A percentile compares a stretch with the other conserved stretches of the same genome.
phyloP scores from a whole-genome alignment of 2,113 vertebrate genomes.

The Rynchops niger region DNA sequence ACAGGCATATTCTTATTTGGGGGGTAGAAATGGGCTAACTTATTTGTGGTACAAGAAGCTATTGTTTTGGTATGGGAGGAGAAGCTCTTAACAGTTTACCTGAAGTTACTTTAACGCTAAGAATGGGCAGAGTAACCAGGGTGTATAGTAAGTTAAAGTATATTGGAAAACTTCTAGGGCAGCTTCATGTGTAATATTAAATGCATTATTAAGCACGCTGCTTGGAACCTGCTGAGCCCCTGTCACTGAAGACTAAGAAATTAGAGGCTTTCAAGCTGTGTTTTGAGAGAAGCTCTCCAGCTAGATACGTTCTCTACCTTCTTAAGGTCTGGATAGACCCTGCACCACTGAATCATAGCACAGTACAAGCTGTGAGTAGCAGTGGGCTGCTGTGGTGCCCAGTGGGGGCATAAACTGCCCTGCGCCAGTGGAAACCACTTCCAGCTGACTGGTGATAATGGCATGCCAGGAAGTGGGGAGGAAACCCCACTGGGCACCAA shows the following conservation, averaged over 20 bases:
- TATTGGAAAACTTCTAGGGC: neutral
- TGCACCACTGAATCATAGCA: neutral
- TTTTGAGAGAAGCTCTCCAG: neutral
- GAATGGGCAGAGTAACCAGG: neutral
- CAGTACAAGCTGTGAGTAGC: neutral
- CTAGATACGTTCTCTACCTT: neutral
- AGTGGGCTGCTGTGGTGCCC: fast-evolving
- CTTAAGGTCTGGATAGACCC: neutral
- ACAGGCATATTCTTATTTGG: neutral
- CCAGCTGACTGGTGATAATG: neutral
- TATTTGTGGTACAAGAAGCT: neutral
- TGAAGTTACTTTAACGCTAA: neutral
- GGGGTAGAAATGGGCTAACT: neutral
- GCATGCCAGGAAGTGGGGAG: neutral
- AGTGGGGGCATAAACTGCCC: neutral
- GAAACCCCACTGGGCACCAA: neutral
- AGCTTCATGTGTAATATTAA: neutral
- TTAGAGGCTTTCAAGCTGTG: neutral
- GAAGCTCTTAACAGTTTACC: neutral
- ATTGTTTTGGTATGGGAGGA: neutral
- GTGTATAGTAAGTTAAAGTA: neutral
- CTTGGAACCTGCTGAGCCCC: neutral
- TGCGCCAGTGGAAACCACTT: neutral
- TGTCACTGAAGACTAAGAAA: neutral
- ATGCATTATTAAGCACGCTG: neutral